Conservation (phyloP, 2,797 vertebrate genomes). For the Margarornis squamiger region DNA sequence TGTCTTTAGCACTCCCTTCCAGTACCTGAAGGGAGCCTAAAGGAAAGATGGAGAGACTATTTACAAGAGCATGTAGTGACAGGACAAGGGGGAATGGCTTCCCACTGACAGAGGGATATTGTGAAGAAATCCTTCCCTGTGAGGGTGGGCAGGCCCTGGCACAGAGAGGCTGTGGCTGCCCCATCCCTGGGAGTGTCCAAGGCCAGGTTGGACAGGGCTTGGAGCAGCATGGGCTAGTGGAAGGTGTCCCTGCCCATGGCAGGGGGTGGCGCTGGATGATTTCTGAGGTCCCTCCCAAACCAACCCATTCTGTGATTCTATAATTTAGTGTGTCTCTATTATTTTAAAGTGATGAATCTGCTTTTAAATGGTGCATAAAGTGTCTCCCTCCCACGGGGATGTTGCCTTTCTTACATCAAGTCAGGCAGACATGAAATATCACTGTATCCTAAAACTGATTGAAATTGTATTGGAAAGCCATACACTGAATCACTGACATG, state of each 20-base stretch:
- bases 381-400: neutral
- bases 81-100: neutral
- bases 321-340: neutral
- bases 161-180: neutral
- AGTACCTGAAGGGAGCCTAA: neutral
- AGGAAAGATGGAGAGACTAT: neutral
- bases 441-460: neutral
- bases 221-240: neutral
- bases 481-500: neutral
- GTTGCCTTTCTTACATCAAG: neutral
- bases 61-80: neutral
- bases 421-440: neutral
- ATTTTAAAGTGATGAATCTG: neutral
- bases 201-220: fast-evolving
- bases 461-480: neutral
- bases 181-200: fast-evolving
- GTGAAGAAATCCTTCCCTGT: neutral
- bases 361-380: neutral
- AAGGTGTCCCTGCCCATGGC: neutral
- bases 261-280: neutral
- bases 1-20: neutral
- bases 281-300: neutral
- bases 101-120: neutral
- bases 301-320: neutral
- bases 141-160: neutral